Base-by-base conservation (phyloP, 2,888 invertebrate genomes). In the Aphidoletes aphidimyza region DNA sequence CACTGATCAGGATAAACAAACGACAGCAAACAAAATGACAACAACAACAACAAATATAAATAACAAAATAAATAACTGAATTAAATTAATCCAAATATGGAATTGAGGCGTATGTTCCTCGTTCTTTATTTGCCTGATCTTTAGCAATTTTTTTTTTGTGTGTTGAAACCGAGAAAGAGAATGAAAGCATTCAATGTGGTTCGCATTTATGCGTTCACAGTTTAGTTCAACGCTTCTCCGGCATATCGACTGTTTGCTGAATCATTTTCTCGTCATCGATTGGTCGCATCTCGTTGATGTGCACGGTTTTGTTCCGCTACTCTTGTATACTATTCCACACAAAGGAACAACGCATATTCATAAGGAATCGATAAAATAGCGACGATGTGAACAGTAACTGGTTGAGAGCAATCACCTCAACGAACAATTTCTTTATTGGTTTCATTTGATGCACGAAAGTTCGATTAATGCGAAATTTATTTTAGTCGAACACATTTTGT, bases 1-100 rank as follows among this genome's bases (percentile, higher is more conserved):
- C n/a, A n/a, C n/a, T n/a, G n/a, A 19, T 5, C 81, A 37, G 37
- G 81, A 81, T 69, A 69, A 81, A 37, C 0, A 78, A 78, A 17
- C 78, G 36, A 78, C 36, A 36, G 36, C 14, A 17, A 36, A 59
- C 59, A 59, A 59, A 78, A 36, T 37, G n/a, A 81, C 30, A 30
- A 69, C 69, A 69, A 30, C 1, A 54, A 69, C 3, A 69, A 11
- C 54, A 54, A 30, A 69, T n/a, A n/a, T n/a, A n/a, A n/a, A n/a
- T 54, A n/a, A 54, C 54, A 54, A 19, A 54, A 54, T 54, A n/a
- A 81, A 81, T 81, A 81, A 81, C 37, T 81, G 81, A 81, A 81
- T 81, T 36, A 81, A 81, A 81, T 81, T 81, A 81, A 37, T 81
- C 81, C 81, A 36, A 81, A 81, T 81, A 81, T 81, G 81, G 81